Evolutionary conservation across 2,113 vertebrate genomes (phyloP).

Genomic region (Empidonax alnorum): DNA sequence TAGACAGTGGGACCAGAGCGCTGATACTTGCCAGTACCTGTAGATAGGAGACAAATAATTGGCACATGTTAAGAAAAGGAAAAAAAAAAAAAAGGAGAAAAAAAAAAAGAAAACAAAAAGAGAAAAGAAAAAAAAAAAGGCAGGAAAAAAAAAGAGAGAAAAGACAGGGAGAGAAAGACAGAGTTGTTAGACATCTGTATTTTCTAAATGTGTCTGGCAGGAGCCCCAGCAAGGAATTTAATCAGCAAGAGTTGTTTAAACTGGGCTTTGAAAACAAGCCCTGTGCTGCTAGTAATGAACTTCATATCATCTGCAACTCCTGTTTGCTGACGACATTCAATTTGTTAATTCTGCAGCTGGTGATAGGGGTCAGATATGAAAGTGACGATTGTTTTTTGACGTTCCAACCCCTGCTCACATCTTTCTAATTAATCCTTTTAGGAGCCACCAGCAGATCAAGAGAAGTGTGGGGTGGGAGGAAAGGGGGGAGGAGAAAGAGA

Average conservation of each 20-base stretch:
- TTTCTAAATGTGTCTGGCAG: constrained; percentile 82
- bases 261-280: constrained; percentile 75
- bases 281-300: constrained; percentile 78
- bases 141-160: not conserved
- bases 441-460: constrained; percentile 71
- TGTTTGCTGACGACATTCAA: constrained; percentile 85
- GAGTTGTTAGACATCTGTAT: constrained; percentile 76
- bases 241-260: constrained; percentile 85
- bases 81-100: fast-evolving
- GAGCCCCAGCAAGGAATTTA: constrained; percentile 83
- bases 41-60: constrained; percentile 82
- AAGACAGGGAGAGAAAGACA: not conserved
- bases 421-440: constrained; percentile 85
- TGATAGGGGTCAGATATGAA: constrained; percentile 84
- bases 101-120: not conserved
- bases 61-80: constrained; percentile 74
- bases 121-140: too few relatives aligned
- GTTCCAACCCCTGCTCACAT: constrained; percentile 82
- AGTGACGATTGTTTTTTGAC: constrained; percentile 84
- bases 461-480: constrained; percentile 65
- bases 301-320: constrained; percentile 81
- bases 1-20: constrained; percentile 78
- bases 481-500: constrained; percentile 2
- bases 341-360: constrained; percentile 86
- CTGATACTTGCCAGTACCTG: constrained; percentile 85